phyloP scores from a whole-genome alignment of 2,888 invertebrate species.

The Agonopterix heracliana region DNA sequence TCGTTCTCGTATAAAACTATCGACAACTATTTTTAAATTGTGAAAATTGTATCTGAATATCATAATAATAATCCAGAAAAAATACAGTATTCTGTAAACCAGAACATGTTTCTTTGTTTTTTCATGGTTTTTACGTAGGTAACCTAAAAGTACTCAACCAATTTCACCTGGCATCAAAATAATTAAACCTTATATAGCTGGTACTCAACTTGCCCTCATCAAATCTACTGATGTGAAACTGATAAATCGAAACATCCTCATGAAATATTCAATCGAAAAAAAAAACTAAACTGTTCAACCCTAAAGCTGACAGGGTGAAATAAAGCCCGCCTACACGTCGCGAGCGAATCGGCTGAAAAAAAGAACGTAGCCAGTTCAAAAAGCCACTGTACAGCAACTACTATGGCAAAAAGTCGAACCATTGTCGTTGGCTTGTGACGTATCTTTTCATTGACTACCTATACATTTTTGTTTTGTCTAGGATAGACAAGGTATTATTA shows the following conservation, averaged over 20 bases:
- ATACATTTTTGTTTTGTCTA: neutral
- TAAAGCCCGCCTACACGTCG: conserved; percentile 42
- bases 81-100: neutral
- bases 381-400: conserved; percentile 46
- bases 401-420: conserved; percentile 50
- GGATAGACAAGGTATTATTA: neutral
- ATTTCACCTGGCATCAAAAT: neutral
- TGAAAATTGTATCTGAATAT: neutral
- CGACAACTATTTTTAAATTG: neutral
- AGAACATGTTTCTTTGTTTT: too few species aligned
- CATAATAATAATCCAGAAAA: too few species aligned
- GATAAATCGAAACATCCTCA: neutral
- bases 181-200: neutral
- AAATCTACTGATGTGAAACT: neutral
- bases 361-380: conserved; percentile 58
- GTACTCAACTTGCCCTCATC: neutral
- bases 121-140: too few species aligned
- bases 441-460: conserved; percentile 14
- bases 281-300: conserved; percentile 36
- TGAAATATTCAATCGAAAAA: neutral
- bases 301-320: conserved; percentile 52
- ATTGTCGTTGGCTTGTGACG: conserved; percentile 41
- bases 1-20: too few species aligned
- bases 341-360: conserved; percentile 67
- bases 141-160: neutral